Conservation (phyloP, 2,888 invertebrate genomes). For the Zeuzera pyrina region DNA sequence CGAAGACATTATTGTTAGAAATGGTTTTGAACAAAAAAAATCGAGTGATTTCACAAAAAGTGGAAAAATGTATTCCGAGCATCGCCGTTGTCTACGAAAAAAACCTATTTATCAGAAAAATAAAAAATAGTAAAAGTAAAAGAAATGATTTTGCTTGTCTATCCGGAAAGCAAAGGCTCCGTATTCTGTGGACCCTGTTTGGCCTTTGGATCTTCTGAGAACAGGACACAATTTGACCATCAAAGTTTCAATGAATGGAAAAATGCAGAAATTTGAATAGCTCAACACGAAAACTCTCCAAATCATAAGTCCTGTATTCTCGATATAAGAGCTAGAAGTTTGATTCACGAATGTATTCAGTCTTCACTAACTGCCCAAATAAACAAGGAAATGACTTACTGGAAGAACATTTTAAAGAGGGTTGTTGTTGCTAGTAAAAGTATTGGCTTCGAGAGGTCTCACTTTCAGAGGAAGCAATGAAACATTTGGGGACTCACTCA, state of each 20-base stretch:
- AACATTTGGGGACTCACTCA: constrained; percentile 14
- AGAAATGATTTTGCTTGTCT: constrained; percentile 7
- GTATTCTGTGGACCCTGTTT: constrained; percentile 14
- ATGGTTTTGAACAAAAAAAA: constrained; percentile 14
- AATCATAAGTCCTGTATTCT: constrained; percentile 16
- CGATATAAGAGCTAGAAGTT: too few species aligned
- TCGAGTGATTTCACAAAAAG: constrained; percentile 6
- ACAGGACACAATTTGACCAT: constrained; percentile 14
- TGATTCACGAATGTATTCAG: constrained; percentile 10
- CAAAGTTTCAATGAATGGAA: constrained; percentile 21
- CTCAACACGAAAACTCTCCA: constrained; percentile 19
- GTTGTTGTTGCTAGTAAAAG: constrained; percentile 7
- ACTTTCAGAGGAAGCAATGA: constrained; percentile 11
- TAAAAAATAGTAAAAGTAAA: constrained; percentile 11
- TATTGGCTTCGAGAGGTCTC: constrained; percentile 9
- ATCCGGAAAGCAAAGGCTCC: constrained; percentile 7
- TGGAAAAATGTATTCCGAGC: constrained; percentile 4
- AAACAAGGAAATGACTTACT: constrained; percentile 8
- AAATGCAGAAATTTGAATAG: constrained; percentile 13
- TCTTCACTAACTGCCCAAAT: constrained; percentile 12
- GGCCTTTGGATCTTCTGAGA: constrained; percentile 13
- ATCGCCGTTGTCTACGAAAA: constrained; percentile 13
- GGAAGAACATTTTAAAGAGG: constrained; percentile 8
- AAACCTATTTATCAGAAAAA: constrained; percentile 12
- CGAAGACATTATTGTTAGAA: constrained; percentile 16